A percentile compares a stretch with the other conserved stretches of the same genome.
These are phyloP conservation scores for Orchesellides sinensis DNA, from an alignment of 2,888 invertebrate species.

Conservation along the genomic window DNA sequence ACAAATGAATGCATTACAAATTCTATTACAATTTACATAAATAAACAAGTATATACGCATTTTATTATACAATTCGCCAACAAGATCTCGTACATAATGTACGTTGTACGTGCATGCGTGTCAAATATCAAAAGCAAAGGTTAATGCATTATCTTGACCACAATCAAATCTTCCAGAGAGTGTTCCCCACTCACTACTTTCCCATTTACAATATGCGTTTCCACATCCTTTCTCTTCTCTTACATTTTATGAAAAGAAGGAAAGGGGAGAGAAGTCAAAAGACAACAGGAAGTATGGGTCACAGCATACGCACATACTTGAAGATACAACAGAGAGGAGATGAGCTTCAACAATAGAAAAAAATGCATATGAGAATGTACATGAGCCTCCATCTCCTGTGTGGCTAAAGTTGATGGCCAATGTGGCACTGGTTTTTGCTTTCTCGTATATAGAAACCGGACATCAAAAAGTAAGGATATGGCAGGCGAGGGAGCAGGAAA, in stretches of 20 bases:
- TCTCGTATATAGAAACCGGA: conserved; percentile 30
- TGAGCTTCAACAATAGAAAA: conserved; percentile 39
- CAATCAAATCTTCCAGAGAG: too few relatives aligned
- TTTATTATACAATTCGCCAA: too few relatives aligned
- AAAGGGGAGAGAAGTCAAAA: conserved; percentile 3
- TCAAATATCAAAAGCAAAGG: neutral
- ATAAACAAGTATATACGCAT: too few relatives aligned
- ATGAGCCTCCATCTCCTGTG: too few relatives aligned
- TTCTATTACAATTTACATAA: too few relatives aligned
- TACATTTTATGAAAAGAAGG: neutral
- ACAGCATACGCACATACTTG: conserved; percentile 41
- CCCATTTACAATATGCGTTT: too few relatives aligned
- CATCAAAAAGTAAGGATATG: conserved; percentile 12
- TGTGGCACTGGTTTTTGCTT: neutral
- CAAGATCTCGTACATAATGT: neutral
- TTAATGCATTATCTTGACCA: neutral
- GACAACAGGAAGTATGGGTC: conserved; percentile 57
- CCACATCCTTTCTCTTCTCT: neutral
- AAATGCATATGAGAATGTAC: too few relatives aligned
- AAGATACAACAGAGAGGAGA: conserved; percentile 15
- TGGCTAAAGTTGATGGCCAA: neutral
- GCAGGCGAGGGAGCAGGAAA: conserved; percentile 19
- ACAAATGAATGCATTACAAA: neutral
- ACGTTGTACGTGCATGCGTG: neutral
- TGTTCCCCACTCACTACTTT: neutral